Percentiles rank a stretch among this genome's conserved stretches.
phyloP scores from a whole-genome alignment of 2,797 vertebrate species.

The Scomberomorus guttatus region DNA sequence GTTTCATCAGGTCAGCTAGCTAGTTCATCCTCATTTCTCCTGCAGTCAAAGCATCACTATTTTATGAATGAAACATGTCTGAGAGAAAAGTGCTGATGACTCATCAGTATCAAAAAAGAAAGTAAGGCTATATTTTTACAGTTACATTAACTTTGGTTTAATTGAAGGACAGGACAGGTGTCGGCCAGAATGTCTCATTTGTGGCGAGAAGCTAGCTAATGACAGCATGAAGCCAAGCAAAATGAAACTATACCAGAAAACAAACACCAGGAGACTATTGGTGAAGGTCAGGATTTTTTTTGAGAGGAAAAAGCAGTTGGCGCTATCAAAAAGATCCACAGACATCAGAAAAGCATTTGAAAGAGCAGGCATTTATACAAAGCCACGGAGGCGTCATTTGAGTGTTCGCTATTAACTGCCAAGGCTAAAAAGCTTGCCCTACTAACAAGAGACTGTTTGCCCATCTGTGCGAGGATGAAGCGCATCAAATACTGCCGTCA shows the following conservation, averaged over 20 bases:
- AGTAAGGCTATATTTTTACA: no score
- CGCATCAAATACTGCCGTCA: slow-evolving; percentile 11
- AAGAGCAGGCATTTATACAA: background rate
- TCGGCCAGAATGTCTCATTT: no score
- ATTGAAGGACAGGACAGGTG: no score
- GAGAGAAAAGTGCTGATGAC: background rate
- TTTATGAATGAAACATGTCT: no score
- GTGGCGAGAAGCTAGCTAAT: no score
- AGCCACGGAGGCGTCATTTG: background rate
- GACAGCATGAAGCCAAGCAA: background rate
- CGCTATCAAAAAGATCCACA: background rate
- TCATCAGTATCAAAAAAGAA: background rate
- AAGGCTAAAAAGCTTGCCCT: background rate
- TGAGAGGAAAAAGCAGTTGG: no score
- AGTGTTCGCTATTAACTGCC: background rate
- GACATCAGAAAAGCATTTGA: background rate
- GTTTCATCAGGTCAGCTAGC: no score
- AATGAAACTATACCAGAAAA: background rate
- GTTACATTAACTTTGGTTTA: no score
- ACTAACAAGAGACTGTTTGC: slow-evolving; percentile 37
- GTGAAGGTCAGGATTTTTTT: no score
- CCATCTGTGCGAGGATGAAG: slow-evolving; percentile 29
- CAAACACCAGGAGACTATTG: no score
- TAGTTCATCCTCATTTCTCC: no score
- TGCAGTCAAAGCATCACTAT: no score